These are phyloP conservation scores for Cetoscarus ocellatus DNA, from an alignment of 2,797 vertebrate genomes.

Conservation along the genomic window DNA sequence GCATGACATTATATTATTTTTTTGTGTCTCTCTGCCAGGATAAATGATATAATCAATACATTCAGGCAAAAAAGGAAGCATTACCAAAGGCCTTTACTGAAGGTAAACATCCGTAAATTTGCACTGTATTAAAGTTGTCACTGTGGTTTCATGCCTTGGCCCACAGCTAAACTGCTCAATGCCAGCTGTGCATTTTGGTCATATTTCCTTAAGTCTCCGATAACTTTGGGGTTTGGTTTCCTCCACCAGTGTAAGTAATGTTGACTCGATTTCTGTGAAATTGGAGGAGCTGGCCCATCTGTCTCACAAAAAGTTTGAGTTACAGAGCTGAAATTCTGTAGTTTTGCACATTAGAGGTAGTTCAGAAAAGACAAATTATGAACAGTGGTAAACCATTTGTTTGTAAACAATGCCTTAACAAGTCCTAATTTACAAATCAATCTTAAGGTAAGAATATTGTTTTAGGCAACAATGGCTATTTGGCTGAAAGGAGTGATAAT, in stretches of 20 bases:
- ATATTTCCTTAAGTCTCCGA: conserved; percentile 24
- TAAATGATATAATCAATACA: not conserved
- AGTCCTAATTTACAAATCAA: no score
- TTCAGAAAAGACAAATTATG: conserved; percentile 6
- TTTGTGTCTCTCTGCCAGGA: not conserved
- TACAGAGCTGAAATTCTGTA: conserved; percentile 10
- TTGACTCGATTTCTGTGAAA: conserved; percentile 35
- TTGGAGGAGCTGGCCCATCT: conserved; percentile 33
- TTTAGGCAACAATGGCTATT: no score
- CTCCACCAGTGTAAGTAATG: conserved; percentile 29
- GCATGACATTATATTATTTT: not conserved
- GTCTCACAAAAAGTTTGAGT: conserved; percentile 31
- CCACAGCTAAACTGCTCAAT: conserved; percentile 5
- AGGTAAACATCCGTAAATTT: conserved; percentile 42
- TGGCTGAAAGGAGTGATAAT: no score
- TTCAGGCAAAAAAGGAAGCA: not conserved
- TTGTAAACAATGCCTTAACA: no score
- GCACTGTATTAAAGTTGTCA: conserved; percentile 13
- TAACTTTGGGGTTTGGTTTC: conserved; percentile 62
- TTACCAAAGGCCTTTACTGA: conserved; percentile 6
- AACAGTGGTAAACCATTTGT: not conserved
- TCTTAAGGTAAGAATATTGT: no score
- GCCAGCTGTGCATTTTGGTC: conserved; percentile 56
- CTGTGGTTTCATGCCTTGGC: conserved; percentile 19
- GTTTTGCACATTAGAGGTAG: no score